Evolutionary conservation across 2,113 vertebrate genomes (phyloP), one percentile per base, ranked within the genome.

Genomic region (Epinephelus cyanopodus): DNA sequence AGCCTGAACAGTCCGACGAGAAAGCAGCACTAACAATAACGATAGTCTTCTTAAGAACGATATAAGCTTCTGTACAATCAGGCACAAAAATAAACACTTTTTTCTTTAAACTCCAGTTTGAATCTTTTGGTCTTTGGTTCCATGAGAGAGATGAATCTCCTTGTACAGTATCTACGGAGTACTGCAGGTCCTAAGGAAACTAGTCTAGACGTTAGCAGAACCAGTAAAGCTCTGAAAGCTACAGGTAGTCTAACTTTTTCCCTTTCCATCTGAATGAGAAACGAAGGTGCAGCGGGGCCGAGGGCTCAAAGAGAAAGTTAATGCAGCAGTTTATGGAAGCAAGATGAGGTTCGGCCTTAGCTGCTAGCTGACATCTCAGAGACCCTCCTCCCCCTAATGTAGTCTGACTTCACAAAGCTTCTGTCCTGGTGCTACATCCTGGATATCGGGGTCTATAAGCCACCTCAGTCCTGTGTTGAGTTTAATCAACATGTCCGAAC

Each of bases 71-170:
- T 88, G 76, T 90, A 90, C 87, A 91, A 84, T 85, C 83, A 92
- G 93, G 93, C 92, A 94, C 91, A 88, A 85, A 87, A 90, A 92
- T 85, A 88, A 84, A 89, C 77, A 81, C 47, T 81, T 63, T 47
- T 14, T 69, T 69, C 66, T 77, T 58, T 45, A 1, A 53, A 74
- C 52, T 90, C 71, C 70, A 67, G 73, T 87, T 52, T 25, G 64
- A 72, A 81, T 93, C 83, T 82, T 92, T 85, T 84, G 84, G 87
- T 94, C 93, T 94, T 94, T 94, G 93, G 94, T 93, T 81, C 77
- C 72, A 25, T 1, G 6, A 29, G 14, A 33, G 83, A 81, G 82
- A 53, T 60, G 58, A 76, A 47, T 57, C 63, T 83, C 54, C 39
- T 23, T 11, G 37, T 21, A 23, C 52, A 42, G 78, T 10, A 69